Evolutionary conservation across 53 echinoderm and acorn worm species (phyloP).

Genomic region (Paelopatides confundens): DNA sequence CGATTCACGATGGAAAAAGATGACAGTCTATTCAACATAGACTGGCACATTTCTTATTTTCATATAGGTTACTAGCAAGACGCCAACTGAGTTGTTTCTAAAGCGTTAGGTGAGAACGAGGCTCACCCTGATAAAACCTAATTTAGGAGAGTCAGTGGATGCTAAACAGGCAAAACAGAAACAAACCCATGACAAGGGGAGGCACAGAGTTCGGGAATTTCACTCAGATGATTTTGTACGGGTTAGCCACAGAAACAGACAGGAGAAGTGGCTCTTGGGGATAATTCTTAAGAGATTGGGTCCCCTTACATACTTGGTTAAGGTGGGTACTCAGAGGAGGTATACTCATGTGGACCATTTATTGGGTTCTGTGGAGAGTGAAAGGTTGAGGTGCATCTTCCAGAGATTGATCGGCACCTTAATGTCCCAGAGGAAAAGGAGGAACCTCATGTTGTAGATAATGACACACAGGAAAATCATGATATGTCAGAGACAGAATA

Average conservation of each 20-base stretch:
- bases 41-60: conserved; percentile 13
- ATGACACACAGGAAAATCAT: too few species aligned
- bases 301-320: background rate
- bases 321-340: background rate
- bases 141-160: too few species aligned
- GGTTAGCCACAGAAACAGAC: background rate
- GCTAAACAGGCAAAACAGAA: too few species aligned
- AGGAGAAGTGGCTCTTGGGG: too few species aligned
- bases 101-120: background rate
- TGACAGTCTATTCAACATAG: background rate
- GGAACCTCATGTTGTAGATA: too few species aligned
- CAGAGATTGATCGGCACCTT: background rate
- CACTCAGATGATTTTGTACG: background rate
- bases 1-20: background rate
- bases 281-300: too few species aligned
- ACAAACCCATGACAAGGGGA: too few species aligned
- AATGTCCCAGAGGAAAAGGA: background rate
- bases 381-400: background rate
- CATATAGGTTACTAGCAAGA: background rate
- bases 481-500: too few species aligned
- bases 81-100: background rate
- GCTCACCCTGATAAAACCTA: conserved; percentile 10
- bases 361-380: background rate
- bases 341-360: conserved; percentile 7
- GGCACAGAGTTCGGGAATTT: too few species aligned